Conservation (phyloP, 2,888 invertebrate genomes). For the Eristalinus aeneus region DNA sequence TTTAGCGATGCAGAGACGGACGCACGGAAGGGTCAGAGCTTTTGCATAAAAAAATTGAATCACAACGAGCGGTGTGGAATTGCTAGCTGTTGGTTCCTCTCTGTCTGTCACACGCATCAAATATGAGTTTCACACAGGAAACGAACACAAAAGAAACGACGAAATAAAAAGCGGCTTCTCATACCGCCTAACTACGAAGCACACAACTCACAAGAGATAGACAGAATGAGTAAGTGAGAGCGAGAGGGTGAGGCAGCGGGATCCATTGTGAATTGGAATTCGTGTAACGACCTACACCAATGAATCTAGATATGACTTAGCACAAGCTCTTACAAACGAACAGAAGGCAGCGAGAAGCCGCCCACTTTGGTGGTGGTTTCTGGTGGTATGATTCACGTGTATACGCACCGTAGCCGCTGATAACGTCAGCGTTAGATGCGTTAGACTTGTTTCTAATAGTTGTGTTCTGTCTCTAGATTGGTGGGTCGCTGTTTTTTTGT, state of each 20-base stretch:
- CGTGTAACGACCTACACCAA: slow-evolving; percentile 70
- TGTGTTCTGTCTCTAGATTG: slow-evolving; percentile 13
- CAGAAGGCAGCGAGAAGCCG: slow-evolving; percentile 12
- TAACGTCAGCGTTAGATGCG: slow-evolving; percentile 34
- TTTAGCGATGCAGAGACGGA: neutral
- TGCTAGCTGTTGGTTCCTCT: slow-evolving; percentile 12
- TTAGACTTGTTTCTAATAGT: slow-evolving; percentile 60
- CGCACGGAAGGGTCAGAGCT: slow-evolving; percentile 18
- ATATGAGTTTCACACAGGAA: slow-evolving; percentile 57
- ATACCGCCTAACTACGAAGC: slow-evolving; percentile 4
- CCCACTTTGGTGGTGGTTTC: slow-evolving; percentile 22
- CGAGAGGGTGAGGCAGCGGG: neutral
- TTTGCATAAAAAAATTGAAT: slow-evolving; percentile 52
- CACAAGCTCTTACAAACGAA: slow-evolving; percentile 16
- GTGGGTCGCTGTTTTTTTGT: slow-evolving; percentile 6
- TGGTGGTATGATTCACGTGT: slow-evolving; percentile 34
- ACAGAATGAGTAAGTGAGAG: neutral
- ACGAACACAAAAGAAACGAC: slow-evolving; percentile 30
- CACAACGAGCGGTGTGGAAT: slow-evolving; percentile 67
- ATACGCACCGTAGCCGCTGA: slow-evolving; percentile 31
- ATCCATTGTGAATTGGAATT: slow-evolving; percentile 61
- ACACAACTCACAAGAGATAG: neutral
- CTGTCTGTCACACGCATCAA: slow-evolving; percentile 46
- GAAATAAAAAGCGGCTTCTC: slow-evolving; percentile 31
- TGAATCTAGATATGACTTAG: slow-evolving; percentile 67